phyloP scores from a whole-genome alignment of 2,888 invertebrate species.

The Lasioglossum lativentre region DNA sequence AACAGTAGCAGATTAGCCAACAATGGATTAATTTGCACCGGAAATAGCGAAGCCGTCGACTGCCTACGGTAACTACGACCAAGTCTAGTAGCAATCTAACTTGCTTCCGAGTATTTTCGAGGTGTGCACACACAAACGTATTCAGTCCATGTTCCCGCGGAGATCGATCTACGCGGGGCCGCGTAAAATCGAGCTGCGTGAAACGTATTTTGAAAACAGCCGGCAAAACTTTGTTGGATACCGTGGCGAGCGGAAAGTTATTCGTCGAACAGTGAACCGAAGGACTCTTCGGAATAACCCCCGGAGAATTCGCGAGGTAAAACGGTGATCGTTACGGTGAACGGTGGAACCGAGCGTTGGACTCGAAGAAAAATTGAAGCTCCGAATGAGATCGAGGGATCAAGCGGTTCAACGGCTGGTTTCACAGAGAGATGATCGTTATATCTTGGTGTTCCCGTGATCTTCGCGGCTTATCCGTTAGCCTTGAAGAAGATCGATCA shows the following conservation, averaged over 20 bases:
- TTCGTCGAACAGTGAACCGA: background rate
- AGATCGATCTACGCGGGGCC: background rate
- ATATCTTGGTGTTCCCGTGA: conserved; percentile 1
- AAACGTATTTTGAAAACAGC: background rate
- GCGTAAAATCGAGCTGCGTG: background rate
- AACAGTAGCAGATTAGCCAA: background rate
- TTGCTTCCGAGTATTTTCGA: background rate
- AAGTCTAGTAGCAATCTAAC: conserved; percentile 5
- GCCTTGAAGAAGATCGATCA: conserved; percentile 21
- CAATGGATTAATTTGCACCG: conserved; percentile 2
- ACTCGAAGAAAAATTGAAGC: conserved; percentile 15
- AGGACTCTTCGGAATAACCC: background rate
- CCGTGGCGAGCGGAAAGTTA: background rate
- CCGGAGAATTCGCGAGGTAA: background rate
- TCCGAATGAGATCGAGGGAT: conserved; percentile 19
- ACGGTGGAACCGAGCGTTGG: background rate
- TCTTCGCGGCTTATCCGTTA: background rate
- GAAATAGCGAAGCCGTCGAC: conserved; percentile 1
- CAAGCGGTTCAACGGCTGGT: conserved; percentile 23
- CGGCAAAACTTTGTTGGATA: background rate
- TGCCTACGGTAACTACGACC: background rate
- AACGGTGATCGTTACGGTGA: background rate
- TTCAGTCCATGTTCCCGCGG: background rate
- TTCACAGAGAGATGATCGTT: conserved; percentile 9
- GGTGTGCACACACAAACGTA: background rate